Conservation (phyloP, 2,797 vertebrate species). For the Bucorvus abyssinicus region DNA sequence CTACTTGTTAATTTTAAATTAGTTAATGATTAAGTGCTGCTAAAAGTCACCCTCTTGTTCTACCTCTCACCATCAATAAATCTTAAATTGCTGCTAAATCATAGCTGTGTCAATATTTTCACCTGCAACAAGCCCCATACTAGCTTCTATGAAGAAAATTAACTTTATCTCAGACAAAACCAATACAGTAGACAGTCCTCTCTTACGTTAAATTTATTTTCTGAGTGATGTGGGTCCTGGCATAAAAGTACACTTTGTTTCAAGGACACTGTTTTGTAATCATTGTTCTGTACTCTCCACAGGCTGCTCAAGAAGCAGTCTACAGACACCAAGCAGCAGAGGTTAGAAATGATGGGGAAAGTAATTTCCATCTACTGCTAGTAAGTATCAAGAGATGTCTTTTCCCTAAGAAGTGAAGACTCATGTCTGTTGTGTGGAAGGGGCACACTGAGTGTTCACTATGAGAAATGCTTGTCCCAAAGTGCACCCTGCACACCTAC, state of each 20-base stretch:
- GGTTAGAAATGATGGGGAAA: background rate
- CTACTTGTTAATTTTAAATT: no score
- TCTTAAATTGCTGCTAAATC: no score
- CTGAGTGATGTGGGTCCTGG: background rate
- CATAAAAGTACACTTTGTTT: background rate
- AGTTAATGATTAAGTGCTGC: no score
- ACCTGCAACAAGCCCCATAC: background rate
- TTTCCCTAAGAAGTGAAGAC: background rate
- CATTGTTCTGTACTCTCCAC: background rate
- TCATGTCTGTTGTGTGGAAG: background rate
- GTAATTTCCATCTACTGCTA: background rate
- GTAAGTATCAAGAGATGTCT: background rate
- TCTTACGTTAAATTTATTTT: background rate
- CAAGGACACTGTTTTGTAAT: background rate
- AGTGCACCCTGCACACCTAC: background rate
- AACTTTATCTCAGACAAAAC: background rate
- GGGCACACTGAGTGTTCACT: fast-evolving
- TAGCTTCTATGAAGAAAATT: background rate
- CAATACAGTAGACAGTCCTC: background rate
- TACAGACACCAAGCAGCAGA: background rate
- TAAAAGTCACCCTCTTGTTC: no score
- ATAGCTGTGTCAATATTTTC: no score
- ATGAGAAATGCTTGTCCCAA: background rate
- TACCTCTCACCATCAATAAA: no score
- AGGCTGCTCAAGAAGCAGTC: background rate